A percentile compares a stretch with the other conserved stretches of the same genome.
phyloP scores from a whole-genome alignment of 2,888 invertebrate genomes.

The Lepidocyrtoides sp. region DNA sequence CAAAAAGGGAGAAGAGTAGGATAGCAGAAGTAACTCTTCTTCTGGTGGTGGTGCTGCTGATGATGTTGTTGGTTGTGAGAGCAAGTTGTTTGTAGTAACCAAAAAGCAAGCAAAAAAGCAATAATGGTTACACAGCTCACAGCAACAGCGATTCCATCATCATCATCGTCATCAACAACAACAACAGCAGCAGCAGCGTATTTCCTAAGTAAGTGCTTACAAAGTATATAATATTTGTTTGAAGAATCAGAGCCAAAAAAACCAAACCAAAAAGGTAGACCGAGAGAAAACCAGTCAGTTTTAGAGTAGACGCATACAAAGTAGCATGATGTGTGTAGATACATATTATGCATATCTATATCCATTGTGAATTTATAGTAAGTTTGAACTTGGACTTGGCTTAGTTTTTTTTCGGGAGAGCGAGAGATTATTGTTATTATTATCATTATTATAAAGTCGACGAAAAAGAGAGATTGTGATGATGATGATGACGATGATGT shows the following conservation, averaged over 20 bases:
- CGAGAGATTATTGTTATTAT: slow-evolving; percentile 52
- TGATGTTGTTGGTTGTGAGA: not conserved
- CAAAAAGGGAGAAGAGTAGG: slow-evolving; percentile 26
- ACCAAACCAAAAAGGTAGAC: slow-evolving; percentile 58
- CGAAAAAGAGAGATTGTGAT: slow-evolving; percentile 25
- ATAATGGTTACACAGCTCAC: slow-evolving; percentile 67
- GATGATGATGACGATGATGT: slow-evolving; percentile 53
- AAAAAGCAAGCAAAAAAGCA: slow-evolving; percentile 42
- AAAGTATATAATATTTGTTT: slow-evolving; percentile 16
- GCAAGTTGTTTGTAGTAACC: slow-evolving; percentile 31
- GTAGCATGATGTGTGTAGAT: not conserved
- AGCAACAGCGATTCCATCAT: slow-evolving; percentile 65
- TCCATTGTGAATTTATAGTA: not conserved
- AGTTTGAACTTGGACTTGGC: slow-evolving; percentile 71
- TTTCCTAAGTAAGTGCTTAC: slow-evolving; percentile 28
- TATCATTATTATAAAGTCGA: slow-evolving; percentile 17
- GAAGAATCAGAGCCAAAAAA: slow-evolving; percentile 64
- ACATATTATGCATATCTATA: slow-evolving; percentile 1
- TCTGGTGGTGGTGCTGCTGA: not conserved
- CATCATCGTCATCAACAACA: slow-evolving; percentile 26
- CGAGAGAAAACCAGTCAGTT: slow-evolving; percentile 62
- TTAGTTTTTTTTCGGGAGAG: slow-evolving; percentile 49
- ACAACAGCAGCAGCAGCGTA: not conserved
- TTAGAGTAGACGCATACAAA: not conserved
- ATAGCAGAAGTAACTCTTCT: not conserved